Conservation (phyloP, 2,113 vertebrate genomes). For the Pyxicephalus adspersus region DNA sequence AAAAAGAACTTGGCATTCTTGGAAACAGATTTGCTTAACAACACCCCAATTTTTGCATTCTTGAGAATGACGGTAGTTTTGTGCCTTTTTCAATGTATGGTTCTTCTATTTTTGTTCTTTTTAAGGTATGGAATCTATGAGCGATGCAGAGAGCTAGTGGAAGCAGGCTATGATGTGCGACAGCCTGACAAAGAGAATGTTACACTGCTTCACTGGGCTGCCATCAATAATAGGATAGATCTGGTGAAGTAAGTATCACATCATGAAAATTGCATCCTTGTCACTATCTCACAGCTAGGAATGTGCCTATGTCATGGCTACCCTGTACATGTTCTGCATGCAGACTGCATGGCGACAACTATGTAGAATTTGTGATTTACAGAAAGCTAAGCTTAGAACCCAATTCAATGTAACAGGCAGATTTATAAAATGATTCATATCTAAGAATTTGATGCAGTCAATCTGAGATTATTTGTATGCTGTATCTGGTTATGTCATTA, state of each 20-base stretch:
- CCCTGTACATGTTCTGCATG: neutral
- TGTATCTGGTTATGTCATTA: neutral
- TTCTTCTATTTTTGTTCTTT: constrained; percentile 43
- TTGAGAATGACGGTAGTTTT: too few species aligned
- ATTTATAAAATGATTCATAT: too few species aligned
- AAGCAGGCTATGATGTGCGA: constrained; percentile 96
- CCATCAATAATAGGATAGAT: constrained; percentile 98
- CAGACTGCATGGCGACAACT: neutral
- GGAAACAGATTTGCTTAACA: too few species aligned
- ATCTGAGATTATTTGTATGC: neutral
- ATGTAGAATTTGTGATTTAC: neutral
- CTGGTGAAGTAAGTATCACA: constrained; percentile 88
- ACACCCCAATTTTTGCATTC: too few species aligned
- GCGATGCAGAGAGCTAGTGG: constrained; percentile 94
- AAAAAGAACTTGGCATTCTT: too few species aligned
- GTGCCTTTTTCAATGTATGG: constrained; percentile 6
- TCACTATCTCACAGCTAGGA: neutral
- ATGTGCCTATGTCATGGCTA: neutral
- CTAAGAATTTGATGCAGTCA: neutral
- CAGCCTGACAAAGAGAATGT: constrained; percentile 99
- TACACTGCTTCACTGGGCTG: constrained; percentile 97
- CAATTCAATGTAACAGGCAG: neutral
- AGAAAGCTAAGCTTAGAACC: neutral
- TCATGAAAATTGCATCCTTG: neutral
- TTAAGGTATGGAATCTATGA: constrained; percentile 95